These are phyloP conservation scores for Micromussa lordhowensis DNA, from an alignment of 92 coral and sea anemone species.

Conservation along the genomic window DNA sequence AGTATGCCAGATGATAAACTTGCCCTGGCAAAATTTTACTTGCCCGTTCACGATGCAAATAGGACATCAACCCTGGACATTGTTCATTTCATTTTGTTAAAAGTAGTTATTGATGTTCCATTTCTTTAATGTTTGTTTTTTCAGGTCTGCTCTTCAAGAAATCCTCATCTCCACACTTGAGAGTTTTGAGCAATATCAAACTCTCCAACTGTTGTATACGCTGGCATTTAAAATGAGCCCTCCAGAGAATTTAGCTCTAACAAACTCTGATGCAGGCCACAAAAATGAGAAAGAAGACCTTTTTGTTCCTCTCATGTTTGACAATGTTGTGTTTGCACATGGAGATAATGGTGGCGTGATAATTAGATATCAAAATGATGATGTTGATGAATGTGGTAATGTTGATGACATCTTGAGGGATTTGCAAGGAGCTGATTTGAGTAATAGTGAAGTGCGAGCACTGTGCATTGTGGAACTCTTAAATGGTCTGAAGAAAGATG, in stretches of 20 bases:
- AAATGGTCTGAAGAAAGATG: slow-evolving; percentile 68
- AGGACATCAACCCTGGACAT: background rate
- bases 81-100: background rate
- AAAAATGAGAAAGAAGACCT: slow-evolving; percentile 1
- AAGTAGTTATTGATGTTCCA: background rate
- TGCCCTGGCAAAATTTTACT: no score
- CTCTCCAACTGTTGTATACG: slow-evolving; percentile 69
- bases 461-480: slow-evolving; percentile 84
- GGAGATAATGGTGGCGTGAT: slow-evolving; percentile 92
- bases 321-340: slow-evolving; percentile 64
- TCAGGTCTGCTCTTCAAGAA: slow-evolving; percentile 84
- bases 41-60: no score
- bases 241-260: slow-evolving; percentile 14
- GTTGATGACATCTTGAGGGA: slow-evolving; percentile 58
- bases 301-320: slow-evolving; percentile 58
- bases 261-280: background rate
- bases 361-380: slow-evolving; percentile 23
- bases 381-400: background rate
- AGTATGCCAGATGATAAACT: no score
- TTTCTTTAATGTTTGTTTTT: background rate
- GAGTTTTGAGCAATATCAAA: slow-evolving; percentile 53
- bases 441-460: slow-evolving; percentile 67
- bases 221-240: slow-evolving; percentile 72
- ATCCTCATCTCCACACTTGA: slow-evolving; percentile 80
- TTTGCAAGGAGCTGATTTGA: slow-evolving; percentile 63